A percentile compares a stretch with the other conserved stretches of the same genome.
phyloP scores from a whole-genome alignment of 2,888 invertebrate genomes.

The Pollenia griseotomentosa region DNA sequence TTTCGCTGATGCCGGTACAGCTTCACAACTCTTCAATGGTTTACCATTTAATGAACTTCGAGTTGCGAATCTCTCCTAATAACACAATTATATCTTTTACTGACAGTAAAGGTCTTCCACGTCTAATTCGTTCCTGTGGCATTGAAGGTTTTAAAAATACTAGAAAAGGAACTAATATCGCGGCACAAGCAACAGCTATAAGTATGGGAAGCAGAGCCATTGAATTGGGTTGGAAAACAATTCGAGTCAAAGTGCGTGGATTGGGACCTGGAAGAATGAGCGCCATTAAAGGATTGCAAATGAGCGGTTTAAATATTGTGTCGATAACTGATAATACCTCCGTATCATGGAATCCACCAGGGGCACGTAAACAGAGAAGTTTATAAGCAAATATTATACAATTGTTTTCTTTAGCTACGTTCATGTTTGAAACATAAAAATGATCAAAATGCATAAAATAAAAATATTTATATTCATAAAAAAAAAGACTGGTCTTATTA shows the following conservation, averaged over 20 bases:
- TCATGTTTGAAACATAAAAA: background rate
- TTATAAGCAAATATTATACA: constrained; percentile 85
- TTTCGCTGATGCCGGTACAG: constrained; percentile 91
- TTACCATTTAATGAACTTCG: constrained; percentile 91
- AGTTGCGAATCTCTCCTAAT: constrained; percentile 92
- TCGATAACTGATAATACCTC: constrained; percentile 96
- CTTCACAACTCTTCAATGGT: constrained; percentile 90
- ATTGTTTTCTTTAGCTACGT: constrained; percentile 5
- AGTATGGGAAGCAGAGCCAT: constrained; percentile 89
- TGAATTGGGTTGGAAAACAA: constrained; percentile 89
- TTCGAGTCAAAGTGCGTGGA: constrained; percentile 92
- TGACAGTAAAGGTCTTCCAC: constrained; percentile 87
- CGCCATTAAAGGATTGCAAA: constrained; percentile 95
- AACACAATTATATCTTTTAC: constrained; percentile 94
- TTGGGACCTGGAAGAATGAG: constrained; percentile 96
- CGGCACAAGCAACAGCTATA: constrained; percentile 97
- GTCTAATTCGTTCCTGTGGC: constrained; percentile 91
- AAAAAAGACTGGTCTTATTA: no score
- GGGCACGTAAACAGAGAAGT: constrained; percentile 93
- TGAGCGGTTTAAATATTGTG: constrained; percentile 94
- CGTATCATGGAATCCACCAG: constrained; percentile 92
- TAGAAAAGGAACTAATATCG: constrained; percentile 97
- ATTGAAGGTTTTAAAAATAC: constrained; percentile 97
- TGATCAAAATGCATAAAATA: constrained; percentile 13
- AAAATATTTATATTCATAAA: background rate